These are phyloP conservation scores for Miltochrista miniata DNA, from an alignment of 2,888 invertebrate genomes.

Conservation along the genomic window DNA sequence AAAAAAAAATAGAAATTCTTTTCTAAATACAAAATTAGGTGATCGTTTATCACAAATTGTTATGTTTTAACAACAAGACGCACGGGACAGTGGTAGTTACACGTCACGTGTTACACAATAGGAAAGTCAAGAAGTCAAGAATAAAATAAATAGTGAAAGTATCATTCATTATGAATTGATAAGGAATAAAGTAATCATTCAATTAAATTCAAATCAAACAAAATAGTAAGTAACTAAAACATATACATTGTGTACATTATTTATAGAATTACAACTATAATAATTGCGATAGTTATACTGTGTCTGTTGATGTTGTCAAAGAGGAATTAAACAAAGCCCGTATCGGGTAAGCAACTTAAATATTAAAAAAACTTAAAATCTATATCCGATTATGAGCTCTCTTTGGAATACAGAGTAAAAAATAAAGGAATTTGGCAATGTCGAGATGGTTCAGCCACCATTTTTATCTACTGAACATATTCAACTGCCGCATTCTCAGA, in stretches of 20 bases:
- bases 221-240: conserved; percentile 4
- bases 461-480: conserved; percentile 53
- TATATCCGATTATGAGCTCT: conserved; percentile 66
- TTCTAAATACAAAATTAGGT: neutral
- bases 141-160: conserved; percentile 2
- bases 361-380: conserved; percentile 53
- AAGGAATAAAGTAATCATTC: conserved; percentile 3
- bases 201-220: neutral
- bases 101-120: neutral
- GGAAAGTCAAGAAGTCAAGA: neutral
- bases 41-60: neutral
- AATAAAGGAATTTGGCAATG: conserved; percentile 69
- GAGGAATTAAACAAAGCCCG: conserved; percentile 13
- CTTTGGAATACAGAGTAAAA: conserved; percentile 74
- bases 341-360: conserved; percentile 30
- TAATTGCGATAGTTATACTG: conserved; percentile 17
- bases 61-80: neutral
- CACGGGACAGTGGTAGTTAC: neutral
- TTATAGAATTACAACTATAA: neutral
- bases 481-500: conserved; percentile 22
- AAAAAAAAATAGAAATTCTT: neutral
- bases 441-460: conserved; percentile 56
- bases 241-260: neutral
- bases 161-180: neutral
- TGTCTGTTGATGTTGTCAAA: conserved; percentile 13